Evolutionary conservation across 2,113 vertebrate species (phyloP).

Genomic region (Pangasianodon gigas): DNA sequence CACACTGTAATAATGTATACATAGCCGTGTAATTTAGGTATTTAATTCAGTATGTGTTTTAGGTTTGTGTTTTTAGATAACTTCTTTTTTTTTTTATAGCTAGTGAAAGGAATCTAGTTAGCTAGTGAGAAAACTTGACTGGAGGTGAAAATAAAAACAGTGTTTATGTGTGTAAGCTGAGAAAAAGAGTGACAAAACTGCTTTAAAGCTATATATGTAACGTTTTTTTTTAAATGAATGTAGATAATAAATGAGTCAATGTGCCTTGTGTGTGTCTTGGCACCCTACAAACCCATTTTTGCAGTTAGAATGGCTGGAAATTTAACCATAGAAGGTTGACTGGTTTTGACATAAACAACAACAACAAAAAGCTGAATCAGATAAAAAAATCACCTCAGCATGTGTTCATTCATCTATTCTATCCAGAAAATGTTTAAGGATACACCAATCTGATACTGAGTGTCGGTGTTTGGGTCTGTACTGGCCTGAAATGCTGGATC

Average conservation of each 20-base stretch:
- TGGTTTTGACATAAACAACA: neutral
- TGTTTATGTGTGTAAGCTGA: neutral
- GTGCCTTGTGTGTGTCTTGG: neutral
- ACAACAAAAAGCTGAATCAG: neutral
- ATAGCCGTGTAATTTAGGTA: neutral
- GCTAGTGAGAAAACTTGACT: neutral
- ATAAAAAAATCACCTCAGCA: neutral
- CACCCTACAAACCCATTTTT: neutral
- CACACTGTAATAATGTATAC: neutral
- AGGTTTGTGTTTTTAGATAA: neutral
- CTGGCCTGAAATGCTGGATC: neutral
- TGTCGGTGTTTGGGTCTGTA: neutral
- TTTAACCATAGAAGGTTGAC: neutral
- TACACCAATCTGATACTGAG: neutral
- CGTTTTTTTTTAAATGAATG: no score
- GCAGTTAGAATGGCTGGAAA: neutral
- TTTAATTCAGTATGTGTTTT: neutral
- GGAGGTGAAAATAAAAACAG: neutral
- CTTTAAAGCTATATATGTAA: no score
- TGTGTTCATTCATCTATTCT: neutral
- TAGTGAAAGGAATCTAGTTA: neutral
- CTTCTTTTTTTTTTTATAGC: neutral
- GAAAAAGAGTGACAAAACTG: no score
- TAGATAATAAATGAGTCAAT: neutral
- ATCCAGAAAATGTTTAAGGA: neutral